Conservation (phyloP, 2,113 vertebrate genomes). For the Leucosticte australis region DNA sequence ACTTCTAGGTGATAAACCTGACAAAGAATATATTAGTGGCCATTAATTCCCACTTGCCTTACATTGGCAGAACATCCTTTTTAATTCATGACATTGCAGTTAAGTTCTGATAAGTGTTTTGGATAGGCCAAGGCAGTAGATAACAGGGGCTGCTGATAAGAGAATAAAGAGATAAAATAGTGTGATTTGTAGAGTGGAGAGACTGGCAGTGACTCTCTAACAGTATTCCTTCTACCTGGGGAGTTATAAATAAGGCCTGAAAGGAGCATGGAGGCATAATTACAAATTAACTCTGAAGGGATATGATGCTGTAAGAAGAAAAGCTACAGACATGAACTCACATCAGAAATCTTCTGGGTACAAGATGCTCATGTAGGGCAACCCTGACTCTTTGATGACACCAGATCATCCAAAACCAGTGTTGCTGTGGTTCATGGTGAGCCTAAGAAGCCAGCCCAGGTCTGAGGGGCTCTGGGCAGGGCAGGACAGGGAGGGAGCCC, state of each 20-base stretch:
- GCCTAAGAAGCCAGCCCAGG: not conserved
- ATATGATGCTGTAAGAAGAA: not conserved
- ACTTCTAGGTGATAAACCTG: slow-evolving; percentile 15
- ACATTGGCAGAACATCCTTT: slow-evolving; percentile 9
- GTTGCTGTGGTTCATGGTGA: not conserved
- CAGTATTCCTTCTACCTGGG: not conserved
- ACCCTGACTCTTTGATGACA: not conserved
- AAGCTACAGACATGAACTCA: not conserved
- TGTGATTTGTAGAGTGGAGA: not conserved
- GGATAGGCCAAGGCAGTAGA: not conserved
- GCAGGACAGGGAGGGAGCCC: not conserved
- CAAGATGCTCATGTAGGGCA: accelerated
- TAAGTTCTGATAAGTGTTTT: slow-evolving; percentile 6
- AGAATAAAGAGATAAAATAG: not conserved
- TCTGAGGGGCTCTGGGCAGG: not conserved
- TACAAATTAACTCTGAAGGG: not conserved
- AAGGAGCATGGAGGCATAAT: not conserved
- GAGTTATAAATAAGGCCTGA: not conserved
- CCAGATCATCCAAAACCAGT: not conserved
- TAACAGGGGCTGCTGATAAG: slow-evolving; percentile 19
- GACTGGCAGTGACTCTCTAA: not conserved
- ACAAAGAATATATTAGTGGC: slow-evolving; percentile 9
- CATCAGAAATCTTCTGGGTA: not conserved
- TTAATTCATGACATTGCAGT: not conserved
- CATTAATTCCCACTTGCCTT: slow-evolving; percentile 34